Evolutionary conservation across 30 jellyfish, hydroid and myxozoan species (phyloP), one percentile per base, ranked within the genome.

Genomic region (Aurelia aurita): DNA sequence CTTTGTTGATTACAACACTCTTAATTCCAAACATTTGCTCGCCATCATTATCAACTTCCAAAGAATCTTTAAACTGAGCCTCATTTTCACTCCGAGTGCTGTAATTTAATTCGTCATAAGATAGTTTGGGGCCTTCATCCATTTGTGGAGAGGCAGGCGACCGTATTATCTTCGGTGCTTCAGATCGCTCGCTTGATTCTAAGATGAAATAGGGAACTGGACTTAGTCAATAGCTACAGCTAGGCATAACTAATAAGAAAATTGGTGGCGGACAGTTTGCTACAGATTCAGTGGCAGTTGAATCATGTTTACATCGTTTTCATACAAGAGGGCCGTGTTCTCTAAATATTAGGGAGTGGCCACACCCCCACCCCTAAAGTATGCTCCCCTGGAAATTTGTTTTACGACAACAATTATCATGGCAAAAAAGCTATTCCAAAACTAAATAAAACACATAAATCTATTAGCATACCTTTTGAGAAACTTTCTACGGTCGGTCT

Each of bases 41-140:
- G 39, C 58, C 90, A 47, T 27, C 27, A 14, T 64, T 46, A 51
- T 65, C 90, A 28, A 80, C 51, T 26, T 80, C 90, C 75, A 80
- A 57, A 27, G 90, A 80, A 67, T 80, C 90, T 54, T 51, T 80
- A 39, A 80, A 80, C 22, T 57, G 72, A 21, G 55, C 69, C 72
- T 80, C 90, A 16, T 10, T 29, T 35, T 80, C 90, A 67, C 47
- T 57, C 0, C 58, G 77, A 18, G 47, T 28, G 31, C 63, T 80
- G 34, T 66, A 70, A 23, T 80, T 63, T n/a, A 63, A 25, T 3
- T 45, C 70, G 22, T 64, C 90, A 3, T 55, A 43, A 47, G 32
- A 18, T 12, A 27, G 31, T 25, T 66, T 64, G 45, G 84, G 55
- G 69, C 76, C 70, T 49, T 80, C 90, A 46, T 58, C 82, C 27